Evolutionary conservation across 1,140 invertebrate genomes (phyloP), one percentile per base, ranked within the genome.

Genomic region (Lethocerus indicus): DNA sequence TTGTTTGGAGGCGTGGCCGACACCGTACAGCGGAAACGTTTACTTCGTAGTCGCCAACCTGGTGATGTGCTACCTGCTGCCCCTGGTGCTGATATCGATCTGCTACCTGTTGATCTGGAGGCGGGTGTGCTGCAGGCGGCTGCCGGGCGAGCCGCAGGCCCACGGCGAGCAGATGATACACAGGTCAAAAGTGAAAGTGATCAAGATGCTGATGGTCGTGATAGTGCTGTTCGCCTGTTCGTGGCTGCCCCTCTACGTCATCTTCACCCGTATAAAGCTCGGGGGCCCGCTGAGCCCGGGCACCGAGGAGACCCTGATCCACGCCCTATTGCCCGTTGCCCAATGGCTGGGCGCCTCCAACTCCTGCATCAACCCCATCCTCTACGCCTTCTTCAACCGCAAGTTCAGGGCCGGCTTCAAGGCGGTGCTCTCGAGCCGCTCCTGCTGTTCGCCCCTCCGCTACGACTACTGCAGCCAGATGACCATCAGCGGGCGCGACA

Each of bases 321-420:
- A 67, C 27, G 56, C 69, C 1, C 58, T 71, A 1, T 59, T 69
- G 1, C 76, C 78, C 0, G 59, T 79, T 7, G 72, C 76, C 13
- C 77, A 81, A 59, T 81, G 78, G 76, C 61, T 81, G 1, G 76
- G 74, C 0, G 64, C 73, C 1, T 71, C 74, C 35, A 62, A 69
- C 56, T 65, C 65, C 4, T 63, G 65, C 51, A 61, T 71, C 21
- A 70, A 71, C 50, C 61, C 70, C 0, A 57, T 81, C 2, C 68
- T 82, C 12, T 81, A 81, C 61, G 74, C 75, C 25, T 75, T 73
- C 56, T 78, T 78, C 62, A 78, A 77, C 56, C 67, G 71, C 24
- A 79, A 79, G 57, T 81, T 79, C 57, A 61, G 78, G 18, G 67
- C 70, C 39, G 76, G 76, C 3, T 81, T 81, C 60, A 64, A 67